Evolutionary conservation across 1,140 invertebrate genomes (phyloP).

Genomic region (Harpegnathos saltator): DNA sequence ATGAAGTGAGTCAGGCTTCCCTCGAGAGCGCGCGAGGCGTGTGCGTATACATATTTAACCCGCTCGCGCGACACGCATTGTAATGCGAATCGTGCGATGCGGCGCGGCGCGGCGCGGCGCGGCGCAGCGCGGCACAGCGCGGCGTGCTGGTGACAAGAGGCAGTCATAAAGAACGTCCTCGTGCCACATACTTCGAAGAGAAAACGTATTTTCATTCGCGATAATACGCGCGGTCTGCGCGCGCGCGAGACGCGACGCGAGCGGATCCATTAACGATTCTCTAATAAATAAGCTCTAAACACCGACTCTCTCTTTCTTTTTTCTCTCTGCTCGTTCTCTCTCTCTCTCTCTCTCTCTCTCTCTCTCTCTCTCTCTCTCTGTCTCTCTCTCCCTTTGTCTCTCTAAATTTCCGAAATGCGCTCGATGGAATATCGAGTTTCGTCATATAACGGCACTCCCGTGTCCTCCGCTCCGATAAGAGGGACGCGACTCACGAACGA

Average conservation of each 20-base stretch:
- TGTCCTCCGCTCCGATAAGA: background rate
- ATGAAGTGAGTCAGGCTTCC: constrained; percentile 53
- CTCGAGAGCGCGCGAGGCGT: constrained; percentile 15
- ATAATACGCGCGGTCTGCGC: constrained; percentile 31
- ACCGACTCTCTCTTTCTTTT: background rate
- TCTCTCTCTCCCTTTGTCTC: too few species aligned
- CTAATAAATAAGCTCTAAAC: constrained; percentile 34
- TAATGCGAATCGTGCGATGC: constrained; percentile 59
- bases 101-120: constrained; percentile 18
- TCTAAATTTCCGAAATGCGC: constrained; percentile 5
- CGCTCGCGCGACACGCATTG: constrained; percentile 41
- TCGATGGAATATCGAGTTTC: background rate
- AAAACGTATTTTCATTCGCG: constrained; percentile 66
- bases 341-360: too few species aligned
- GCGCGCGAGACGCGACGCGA: constrained; percentile 3
- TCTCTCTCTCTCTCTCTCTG: too few species aligned
- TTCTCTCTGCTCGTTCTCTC: too few species aligned
- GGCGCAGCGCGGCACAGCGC: too few species aligned
- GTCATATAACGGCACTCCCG: background rate
- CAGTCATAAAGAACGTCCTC: constrained; percentile 71
- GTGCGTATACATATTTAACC: constrained; percentile 19
- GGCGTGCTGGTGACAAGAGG: constrained; percentile 63
- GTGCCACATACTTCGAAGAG: constrained; percentile 66
- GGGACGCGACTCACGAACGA: background rate
- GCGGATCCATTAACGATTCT: constrained; percentile 37